Conservation (phyloP, 1,140 invertebrate species). For the Drosophila gunungcola region DNA sequence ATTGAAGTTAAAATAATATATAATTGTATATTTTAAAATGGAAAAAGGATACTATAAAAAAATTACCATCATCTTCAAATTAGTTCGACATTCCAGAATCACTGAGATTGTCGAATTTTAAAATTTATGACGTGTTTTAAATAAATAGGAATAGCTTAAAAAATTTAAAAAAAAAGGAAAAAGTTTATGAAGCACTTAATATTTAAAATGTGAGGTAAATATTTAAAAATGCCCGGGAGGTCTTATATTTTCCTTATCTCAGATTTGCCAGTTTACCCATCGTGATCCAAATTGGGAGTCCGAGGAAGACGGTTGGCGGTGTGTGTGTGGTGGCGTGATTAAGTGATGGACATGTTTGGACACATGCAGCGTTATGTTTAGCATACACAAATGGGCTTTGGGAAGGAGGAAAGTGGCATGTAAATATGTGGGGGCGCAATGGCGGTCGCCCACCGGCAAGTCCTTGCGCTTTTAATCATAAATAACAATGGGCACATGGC, state of each 20-base stretch:
- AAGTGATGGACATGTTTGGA: slow-evolving; percentile 82
- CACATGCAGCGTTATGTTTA: slow-evolving; percentile 82
- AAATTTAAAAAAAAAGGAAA: too few species aligned
- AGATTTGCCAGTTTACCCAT: slow-evolving; percentile 14
- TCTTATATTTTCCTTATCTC: not conserved
- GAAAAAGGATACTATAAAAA: too few species aligned
- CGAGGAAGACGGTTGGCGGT: slow-evolving; percentile 3
- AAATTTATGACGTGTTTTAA: too few species aligned
- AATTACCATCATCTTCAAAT: too few species aligned
- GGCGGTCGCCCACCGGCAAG: slow-evolving; percentile 48
- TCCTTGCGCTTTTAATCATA: slow-evolving; percentile 82
- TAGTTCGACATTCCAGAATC: too few species aligned
- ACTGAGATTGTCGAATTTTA: too few species aligned
- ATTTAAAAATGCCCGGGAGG: not conserved
- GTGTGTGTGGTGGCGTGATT: slow-evolving; percentile 74
- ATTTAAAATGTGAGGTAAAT: too few species aligned
- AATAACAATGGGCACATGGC: slow-evolving; percentile 81
- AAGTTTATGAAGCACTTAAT: too few species aligned
- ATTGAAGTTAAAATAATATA: too few species aligned
- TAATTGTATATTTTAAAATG: too few species aligned
- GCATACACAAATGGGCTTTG: slow-evolving; percentile 63
- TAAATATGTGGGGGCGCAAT: slow-evolving; percentile 32
- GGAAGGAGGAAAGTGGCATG: slow-evolving; percentile 26
- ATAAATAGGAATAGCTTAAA: too few species aligned
- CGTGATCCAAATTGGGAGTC: slow-evolving; percentile 3